phyloP scores from a whole-genome alignment of 2,113 vertebrate genomes.

The Melanotaenia duboulayi region DNA sequence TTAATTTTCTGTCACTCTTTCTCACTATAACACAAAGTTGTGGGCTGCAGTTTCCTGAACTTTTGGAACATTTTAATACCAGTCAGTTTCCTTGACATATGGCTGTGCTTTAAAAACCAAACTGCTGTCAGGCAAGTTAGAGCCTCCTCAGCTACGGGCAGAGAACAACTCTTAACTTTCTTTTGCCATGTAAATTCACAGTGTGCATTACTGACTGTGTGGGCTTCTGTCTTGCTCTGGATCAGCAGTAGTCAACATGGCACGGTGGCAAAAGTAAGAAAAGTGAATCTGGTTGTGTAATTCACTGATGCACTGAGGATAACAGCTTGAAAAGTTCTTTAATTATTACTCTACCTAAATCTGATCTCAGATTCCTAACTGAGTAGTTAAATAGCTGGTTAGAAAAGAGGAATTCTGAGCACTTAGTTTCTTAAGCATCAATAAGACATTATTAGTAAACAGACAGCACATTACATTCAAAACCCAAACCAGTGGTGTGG shows the following conservation, averaged over 20 bases:
- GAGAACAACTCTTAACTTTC: constrained; percentile 10
- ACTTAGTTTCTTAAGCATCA: constrained; percentile 14
- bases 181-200: background rate
- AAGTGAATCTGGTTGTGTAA: background rate
- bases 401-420: background rate
- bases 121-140: constrained; percentile 37
- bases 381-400: constrained; percentile 13
- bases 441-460: constrained; percentile 42
- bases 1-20: background rate
- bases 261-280: background rate
- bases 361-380: constrained; percentile 1
- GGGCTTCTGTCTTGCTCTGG: constrained; percentile 12
- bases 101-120: constrained; percentile 10
- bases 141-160: constrained; percentile 23
- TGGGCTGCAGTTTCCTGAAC: background rate
- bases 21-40: background rate
- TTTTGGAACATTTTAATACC: constrained; percentile 6
- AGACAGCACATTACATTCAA: background rate
- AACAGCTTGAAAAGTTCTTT: constrained; percentile 4
- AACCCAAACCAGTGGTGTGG: constrained; percentile 40
- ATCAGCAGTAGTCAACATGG: background rate
- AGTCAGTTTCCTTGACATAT: constrained; percentile 31
- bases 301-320: background rate
- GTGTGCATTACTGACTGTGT: constrained; percentile 19
- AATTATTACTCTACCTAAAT: constrained; percentile 12